Base-by-base conservation (phyloP, 2,888 invertebrate genomes). In the Tupiocoris notatus region DNA sequence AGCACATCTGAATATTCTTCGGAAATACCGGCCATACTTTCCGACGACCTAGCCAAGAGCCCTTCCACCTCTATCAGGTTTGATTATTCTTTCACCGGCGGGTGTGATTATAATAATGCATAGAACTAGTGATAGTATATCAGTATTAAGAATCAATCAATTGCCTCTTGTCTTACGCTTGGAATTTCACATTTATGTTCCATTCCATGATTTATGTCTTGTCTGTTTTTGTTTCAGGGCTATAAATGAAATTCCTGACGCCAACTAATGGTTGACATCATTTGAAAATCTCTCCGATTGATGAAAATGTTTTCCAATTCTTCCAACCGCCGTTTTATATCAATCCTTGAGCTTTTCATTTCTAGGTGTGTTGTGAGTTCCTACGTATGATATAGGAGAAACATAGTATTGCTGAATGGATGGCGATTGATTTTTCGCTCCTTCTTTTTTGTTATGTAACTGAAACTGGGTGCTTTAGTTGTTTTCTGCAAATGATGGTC, bases 1-100 rank as follows among this genome's bases (percentile, higher is more conserved):
- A 92, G 93, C 0, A 92, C 92, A 0, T 90, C 89, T 80, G 92
- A 92, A 83, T 89, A 88, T 82, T 77, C 81, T 0, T 79, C 81
- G 17, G 80, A 79, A 23, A 25, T 79, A 22, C 80, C 80, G 20
- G 79, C 80, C 6, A 76, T 76, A 17, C 56, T 73, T 22, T 73
- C 73, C 9, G 73, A 73, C 22, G 22, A 39, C 9, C 25, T 61
- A 54, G 25, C 25, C 73, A 62, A 3, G 22, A 73, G 16, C 12
- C 61, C 63, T 39, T 73, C 73, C n/a, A 73, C 73, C 54, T 73
- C 73, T 7, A 73, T 73, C 12, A 17, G 73, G 73, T 39, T 39
- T 39, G 39, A 39, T 39, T 39, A 39, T 39, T 39, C 39, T 7
- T 39, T 39, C 39, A n/a, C n/a, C n/a, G n/a, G n/a, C n/a, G 54